These are phyloP conservation scores for Orchestes rusci DNA, from an alignment of 2,888 invertebrate species.

Conservation along the genomic window DNA sequence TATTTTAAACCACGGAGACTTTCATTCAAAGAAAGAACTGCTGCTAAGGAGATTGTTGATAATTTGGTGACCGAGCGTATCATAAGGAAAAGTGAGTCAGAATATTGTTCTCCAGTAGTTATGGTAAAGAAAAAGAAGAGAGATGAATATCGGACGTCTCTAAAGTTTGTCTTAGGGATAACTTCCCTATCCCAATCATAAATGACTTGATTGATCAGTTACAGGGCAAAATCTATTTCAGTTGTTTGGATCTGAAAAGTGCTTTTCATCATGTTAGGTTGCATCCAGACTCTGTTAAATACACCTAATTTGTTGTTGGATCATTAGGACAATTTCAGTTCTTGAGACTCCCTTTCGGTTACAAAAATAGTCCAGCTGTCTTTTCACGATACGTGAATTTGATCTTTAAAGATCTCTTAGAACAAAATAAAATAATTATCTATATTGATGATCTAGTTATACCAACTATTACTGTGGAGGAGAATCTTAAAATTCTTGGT, in stretches of 20 bases:
- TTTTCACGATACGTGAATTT: background rate
- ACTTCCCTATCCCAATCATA: background rate
- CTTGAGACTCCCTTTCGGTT: background rate
- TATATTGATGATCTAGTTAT: slow-evolving; percentile 1
- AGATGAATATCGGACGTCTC: background rate
- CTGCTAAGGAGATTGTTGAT: background rate
- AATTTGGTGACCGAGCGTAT: background rate
- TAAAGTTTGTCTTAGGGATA: background rate
- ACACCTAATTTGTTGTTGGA: background rate
- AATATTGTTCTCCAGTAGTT: background rate
- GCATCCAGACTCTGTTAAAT: background rate
- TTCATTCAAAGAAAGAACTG: background rate
- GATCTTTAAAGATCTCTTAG: background rate
- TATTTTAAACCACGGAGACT: slow-evolving; percentile 2
- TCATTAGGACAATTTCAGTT: slow-evolving; percentile 1
- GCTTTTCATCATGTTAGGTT: slow-evolving; percentile 9
- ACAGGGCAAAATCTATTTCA: background rate
- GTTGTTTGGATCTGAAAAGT: slow-evolving; percentile 5
- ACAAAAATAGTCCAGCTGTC: background rate
- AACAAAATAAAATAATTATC: background rate
- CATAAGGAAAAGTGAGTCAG: background rate
- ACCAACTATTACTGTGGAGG: background rate
- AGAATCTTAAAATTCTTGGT: background rate
- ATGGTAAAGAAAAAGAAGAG: background rate
- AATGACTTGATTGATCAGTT: background rate